These are phyloP conservation scores for Glareola pratincola DNA, from an alignment of 2,113 vertebrate species.

Conservation along the genomic window DNA sequence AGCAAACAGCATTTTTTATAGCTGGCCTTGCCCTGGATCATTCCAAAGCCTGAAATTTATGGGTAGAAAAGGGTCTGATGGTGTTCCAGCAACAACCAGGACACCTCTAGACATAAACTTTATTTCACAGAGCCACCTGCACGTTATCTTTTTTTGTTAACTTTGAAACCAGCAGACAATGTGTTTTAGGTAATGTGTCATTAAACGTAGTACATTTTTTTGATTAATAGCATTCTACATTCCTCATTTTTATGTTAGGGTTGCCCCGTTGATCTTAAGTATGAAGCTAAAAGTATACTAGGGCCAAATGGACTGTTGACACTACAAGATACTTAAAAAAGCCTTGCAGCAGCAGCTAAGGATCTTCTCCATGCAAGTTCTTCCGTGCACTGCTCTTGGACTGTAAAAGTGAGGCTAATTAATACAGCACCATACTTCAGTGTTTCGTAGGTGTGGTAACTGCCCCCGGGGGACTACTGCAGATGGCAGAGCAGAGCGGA, in stretches of 20 bases:
- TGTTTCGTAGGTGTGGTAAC: background rate
- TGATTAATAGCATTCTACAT: background rate
- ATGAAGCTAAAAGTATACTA: background rate
- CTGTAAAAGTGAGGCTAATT: background rate
- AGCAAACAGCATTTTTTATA: constrained; percentile 7
- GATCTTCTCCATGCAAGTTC: background rate
- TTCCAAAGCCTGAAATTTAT: constrained; percentile 13
- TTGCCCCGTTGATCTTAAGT: background rate
- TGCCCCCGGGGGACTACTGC: background rate
- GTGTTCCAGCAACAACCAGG: background rate
- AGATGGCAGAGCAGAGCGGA: background rate
- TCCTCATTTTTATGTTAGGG: constrained; percentile 23
- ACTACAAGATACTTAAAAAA: background rate
- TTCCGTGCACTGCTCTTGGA: background rate
- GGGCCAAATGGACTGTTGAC: background rate
- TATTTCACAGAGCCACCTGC: background rate
- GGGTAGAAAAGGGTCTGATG: background rate
- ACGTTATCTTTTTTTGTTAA: background rate
- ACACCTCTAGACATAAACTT: constrained; percentile 23
- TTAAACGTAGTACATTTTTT: background rate
- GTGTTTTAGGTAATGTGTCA: background rate
- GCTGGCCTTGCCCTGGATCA: background rate
- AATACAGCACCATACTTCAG: background rate
- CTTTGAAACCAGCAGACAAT: background rate
- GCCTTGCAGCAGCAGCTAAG: background rate